Base-by-base conservation (phyloP, 2,797 vertebrate species). In the Toxotes lorentzi region DNA sequence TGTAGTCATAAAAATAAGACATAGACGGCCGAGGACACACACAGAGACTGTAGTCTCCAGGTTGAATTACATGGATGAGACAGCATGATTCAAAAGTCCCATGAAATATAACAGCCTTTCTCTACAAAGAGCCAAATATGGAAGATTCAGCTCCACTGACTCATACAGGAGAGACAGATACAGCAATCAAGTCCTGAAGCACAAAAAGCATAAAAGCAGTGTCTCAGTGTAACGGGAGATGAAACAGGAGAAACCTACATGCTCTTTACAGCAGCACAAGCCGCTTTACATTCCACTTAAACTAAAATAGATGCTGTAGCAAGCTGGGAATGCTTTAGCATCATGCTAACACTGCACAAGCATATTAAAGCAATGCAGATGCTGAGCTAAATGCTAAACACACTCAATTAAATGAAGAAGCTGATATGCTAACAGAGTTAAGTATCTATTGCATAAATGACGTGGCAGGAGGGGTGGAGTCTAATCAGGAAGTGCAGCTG, bases 401-500 rank as follows among this genome's bases (percentile, higher is more conserved):
- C 12, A 11, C 23, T 16, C 12, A 17, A 40, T 27, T 47, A 43
- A 62, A 65, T 35, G 32, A 1, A 24, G 38, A 75, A 27, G 32
- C 4, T 23, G 41, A 64, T 32, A 27, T 21, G n/a, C 34, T 40
- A 60, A 79, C 35, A 27, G 67, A 41, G 35, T 47, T 17, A 60
- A 23, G 40, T 0, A 27, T 21, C 43, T 43, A 19, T 10, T 43
- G 58, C 27, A 63, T 62, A 38, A 73, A 24, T 73, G 62, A 77
- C 41, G 72, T 24, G 27, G 10, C 1, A 32, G 56, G 79, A 57
- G 47, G 81, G 93, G 94, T 7, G 87, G 90, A 56, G 89, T 74
- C 47, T 76, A 54, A 82, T 81, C 78, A 89, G 88, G 92, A 94
- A 93, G 88, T 69, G 79, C 48, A 63, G 56, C 19, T n/a, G 1